phyloP scores from a whole-genome alignment of 2,113 vertebrate species.

The Pionites leucogaster region DNA sequence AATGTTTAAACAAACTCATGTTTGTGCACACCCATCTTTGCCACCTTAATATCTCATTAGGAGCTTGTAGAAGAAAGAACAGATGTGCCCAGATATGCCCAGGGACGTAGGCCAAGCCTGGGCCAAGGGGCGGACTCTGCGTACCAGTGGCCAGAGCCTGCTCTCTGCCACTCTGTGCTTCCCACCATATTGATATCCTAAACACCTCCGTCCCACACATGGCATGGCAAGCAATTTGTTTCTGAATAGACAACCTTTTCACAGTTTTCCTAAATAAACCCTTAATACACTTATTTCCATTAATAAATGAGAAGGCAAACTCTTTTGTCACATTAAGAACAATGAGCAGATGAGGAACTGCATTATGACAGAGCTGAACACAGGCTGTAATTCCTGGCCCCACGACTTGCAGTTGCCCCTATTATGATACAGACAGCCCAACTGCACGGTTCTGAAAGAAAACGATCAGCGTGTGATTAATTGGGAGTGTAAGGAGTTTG shows the following conservation, averaged over 20 bases:
- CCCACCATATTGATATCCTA: rapidly evolving
- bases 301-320: background rate
- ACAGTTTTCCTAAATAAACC: constrained; percentile 38
- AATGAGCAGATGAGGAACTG: constrained; percentile 65
- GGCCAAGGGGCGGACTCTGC: background rate
- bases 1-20: background rate
- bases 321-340: constrained; percentile 39
- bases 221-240: background rate
- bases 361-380: constrained; percentile 73
- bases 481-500: constrained; percentile 83
- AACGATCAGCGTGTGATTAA: constrained; percentile 73
- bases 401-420: constrained; percentile 79
- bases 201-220: background rate
- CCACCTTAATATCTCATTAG: background rate
- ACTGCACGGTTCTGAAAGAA: constrained; percentile 70
- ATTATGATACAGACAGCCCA: constrained; percentile 75
- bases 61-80: background rate
- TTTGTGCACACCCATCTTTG: background rate
- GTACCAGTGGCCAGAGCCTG: too few relatives aligned
- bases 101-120: background rate
- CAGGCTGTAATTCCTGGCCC: constrained; percentile 80
- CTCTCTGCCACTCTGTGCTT: rapidly evolving
- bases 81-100: background rate
- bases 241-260: background rate
- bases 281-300: rapidly evolving